Percentiles rank a stretch among this genome's conserved stretches.
Conservation (phyloP, 2,113 vertebrate genomes). For the Phodopus roborovskii region DNA sequence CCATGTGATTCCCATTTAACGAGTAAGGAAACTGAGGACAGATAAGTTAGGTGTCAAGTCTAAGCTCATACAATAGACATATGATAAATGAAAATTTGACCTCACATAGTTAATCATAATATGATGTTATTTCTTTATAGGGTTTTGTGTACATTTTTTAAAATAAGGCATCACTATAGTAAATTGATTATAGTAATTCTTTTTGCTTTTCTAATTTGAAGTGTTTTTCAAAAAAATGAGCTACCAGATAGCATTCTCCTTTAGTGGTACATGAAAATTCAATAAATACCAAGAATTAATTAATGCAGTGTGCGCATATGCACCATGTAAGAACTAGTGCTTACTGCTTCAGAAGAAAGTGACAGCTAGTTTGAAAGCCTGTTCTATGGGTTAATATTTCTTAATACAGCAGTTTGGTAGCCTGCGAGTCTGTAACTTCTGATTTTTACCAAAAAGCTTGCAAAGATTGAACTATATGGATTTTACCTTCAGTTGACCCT, state of each 20-base stretch:
- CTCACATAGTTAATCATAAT: not conserved
- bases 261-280: constrained; percentile 51
- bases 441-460: constrained; percentile 65
- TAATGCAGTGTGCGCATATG: constrained; percentile 19
- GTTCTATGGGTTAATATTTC: constrained; percentile 24
- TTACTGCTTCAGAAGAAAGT: constrained; percentile 61
- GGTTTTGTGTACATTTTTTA: not conserved
- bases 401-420: constrained; percentile 51
- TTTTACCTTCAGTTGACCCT: constrained; percentile 80
- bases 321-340: constrained; percentile 15
- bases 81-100: constrained; percentile 21
- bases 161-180: not conserved
- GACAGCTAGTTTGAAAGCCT: not conserved
- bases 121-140: not conserved
- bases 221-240: constrained; percentile 16
- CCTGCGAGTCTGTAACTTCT: constrained; percentile 55
- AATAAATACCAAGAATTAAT: constrained; percentile 66
- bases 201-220: constrained; percentile 52
- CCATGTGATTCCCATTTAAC: not conserved
- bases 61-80: not conserved
- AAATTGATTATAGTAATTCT: constrained; percentile 34
- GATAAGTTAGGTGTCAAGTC: not conserved
- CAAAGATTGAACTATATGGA: constrained; percentile 61
- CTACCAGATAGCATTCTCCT: constrained; percentile 39
- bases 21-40: constrained; percentile 13